Conservation (phyloP, 2,888 invertebrate genomes). For the Apamea crenata region DNA sequence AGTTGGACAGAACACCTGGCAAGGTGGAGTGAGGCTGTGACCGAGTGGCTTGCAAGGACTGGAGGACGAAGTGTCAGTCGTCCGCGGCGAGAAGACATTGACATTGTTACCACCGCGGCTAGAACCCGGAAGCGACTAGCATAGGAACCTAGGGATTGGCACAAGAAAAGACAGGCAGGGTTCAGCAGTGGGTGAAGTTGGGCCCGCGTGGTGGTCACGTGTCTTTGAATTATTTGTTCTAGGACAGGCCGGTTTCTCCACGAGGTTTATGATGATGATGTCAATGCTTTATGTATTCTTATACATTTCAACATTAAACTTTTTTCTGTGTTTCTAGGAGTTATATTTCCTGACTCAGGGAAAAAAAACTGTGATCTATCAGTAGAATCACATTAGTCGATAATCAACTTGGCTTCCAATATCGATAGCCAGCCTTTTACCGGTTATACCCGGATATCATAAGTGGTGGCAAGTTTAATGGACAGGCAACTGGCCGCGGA, state of each 20-base stretch:
- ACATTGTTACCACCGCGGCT: background rate
- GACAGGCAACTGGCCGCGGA: constrained; percentile 23
- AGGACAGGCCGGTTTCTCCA: no score
- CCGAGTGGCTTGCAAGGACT: background rate
- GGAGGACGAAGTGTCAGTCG: background rate
- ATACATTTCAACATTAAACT: background rate
- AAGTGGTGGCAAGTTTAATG: constrained; percentile 33
- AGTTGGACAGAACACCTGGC: background rate
- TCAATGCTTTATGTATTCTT: background rate
- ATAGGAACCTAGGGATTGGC: background rate
- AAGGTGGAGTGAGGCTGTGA: background rate
- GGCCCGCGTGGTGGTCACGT: background rate
- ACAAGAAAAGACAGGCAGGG: background rate
- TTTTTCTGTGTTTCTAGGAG: background rate
- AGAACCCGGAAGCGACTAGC: background rate
- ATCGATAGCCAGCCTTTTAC: background rate
- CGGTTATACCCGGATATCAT: constrained; percentile 8
- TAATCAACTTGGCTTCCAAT: background rate
- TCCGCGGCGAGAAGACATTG: background rate
- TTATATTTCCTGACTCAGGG: background rate
- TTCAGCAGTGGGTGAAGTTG: background rate
- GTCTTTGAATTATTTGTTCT: no score
- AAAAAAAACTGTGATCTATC: background rate
- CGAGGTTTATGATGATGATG: no score
- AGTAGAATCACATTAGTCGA: background rate